Evolutionary conservation across 2,113 vertebrate genomes (phyloP), one percentile per base, ranked within the genome.

Genomic region (Morone saxatilis): DNA sequence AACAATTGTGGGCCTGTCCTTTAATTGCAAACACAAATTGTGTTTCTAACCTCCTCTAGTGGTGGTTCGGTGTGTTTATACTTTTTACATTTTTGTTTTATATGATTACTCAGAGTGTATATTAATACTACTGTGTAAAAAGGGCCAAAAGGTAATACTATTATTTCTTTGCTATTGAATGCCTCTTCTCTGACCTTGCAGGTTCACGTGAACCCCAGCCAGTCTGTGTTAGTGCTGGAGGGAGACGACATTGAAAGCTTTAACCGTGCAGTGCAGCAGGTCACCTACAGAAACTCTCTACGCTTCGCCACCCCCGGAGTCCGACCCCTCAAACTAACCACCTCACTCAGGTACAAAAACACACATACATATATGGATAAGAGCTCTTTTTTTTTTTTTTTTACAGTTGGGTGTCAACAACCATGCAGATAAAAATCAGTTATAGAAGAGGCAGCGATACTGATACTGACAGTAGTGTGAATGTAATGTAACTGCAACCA

Each of bases 121-220:
- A 36, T 68, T 67, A 25, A 31, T 25, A 1, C 38, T 20, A 25
- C 14, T 25, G 43, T 59, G 25, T 60, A 50, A 47, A 45, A 66
- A 10, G 19, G 38, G 11, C 59, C 19, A 59, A 56, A 51, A 38
- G 12, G 31, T 25, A 43, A 67, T 45, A 31, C 16, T 20, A 16
- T 22, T 47, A 11, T 13, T 5, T 48, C 0, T 57, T 9, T 57
- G 8, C 14, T 36, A 31, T 7, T 41, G 3, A 14, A 16, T 68
- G 6, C 7, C 54, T 83, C 38, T 80, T 17, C 14, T 74, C 61
- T 70, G 43, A 41, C 67, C 40, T 43, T 71, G 19, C 95, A 99
- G 98, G 98, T 99, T 56, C 98, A 99, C 0, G 97, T 99, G 85
- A 99, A 99, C 87, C 98, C 98, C 51, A 98, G 98, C 86, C 98